Evolutionary conservation across 2,888 invertebrate genomes (phyloP).

Genomic region (Eupithecia abbreviata): DNA sequence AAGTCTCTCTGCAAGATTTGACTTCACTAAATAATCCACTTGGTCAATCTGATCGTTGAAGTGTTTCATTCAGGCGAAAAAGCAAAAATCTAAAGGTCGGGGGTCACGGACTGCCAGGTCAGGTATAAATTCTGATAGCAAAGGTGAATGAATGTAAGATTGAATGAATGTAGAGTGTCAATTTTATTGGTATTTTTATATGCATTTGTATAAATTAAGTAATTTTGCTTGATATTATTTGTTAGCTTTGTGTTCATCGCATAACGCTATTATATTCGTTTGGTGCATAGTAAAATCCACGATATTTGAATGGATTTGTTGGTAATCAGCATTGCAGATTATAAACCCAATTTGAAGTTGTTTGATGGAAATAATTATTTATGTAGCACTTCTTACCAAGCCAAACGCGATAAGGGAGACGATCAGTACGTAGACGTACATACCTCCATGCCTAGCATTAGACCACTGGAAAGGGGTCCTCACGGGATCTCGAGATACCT

Average conservation of each 20-base stretch:
- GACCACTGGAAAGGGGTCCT: constrained; percentile 94
- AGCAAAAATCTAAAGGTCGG: constrained; percentile 50
- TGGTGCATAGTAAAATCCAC: background rate
- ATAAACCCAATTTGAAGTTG: too few species aligned
- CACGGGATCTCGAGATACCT: constrained; percentile 87
- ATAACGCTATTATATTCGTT: background rate
- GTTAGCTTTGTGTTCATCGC: background rate
- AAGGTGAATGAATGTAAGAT: too few species aligned
- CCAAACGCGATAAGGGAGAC: too few species aligned
- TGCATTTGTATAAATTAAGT: background rate
- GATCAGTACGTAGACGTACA: background rate
- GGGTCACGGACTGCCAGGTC: constrained; percentile 33
- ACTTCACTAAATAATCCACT: constrained; percentile 3
- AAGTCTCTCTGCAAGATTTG: background rate
- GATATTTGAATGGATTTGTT: background rate
- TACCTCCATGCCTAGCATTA: constrained; percentile 83
- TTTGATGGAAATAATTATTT: too few species aligned
- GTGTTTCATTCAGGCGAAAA: constrained; percentile 47
- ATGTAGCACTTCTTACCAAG: too few species aligned
- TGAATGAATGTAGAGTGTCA: constrained; percentile 17
- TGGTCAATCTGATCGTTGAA: constrained; percentile 20
- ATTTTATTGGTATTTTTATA: background rate
- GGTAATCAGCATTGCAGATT: too few species aligned
- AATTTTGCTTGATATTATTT: background rate
- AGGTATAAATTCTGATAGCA: constrained; percentile 23